These are phyloP conservation scores for Listronotus oregonensis DNA, from an alignment of 1,140 invertebrate species.

Conservation along the genomic window DNA sequence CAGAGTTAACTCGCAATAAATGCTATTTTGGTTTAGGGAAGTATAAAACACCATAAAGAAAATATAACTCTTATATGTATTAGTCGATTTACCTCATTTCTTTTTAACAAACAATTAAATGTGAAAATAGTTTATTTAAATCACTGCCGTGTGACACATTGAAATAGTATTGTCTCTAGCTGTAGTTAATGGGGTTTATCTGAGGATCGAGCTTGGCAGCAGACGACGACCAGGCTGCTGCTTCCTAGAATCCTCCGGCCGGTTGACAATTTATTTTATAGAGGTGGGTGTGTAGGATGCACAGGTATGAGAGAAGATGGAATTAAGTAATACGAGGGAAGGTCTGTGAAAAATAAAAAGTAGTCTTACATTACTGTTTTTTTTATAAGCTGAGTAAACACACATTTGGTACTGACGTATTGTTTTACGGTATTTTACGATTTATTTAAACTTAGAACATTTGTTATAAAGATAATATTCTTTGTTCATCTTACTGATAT, in stretches of 20 bases:
- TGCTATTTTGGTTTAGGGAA: no score
- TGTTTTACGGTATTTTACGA: no score
- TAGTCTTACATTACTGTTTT: no score
- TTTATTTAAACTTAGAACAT: no score
- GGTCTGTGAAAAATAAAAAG: neutral
- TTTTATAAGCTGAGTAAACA: no score
- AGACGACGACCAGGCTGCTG: slow-evolving; percentile 44
- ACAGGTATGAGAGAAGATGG: slow-evolving; percentile 44
- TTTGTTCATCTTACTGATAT: no score
- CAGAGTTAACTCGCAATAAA: no score
- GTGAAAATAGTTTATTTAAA: slow-evolving; percentile 34
- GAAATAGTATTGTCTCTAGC: slow-evolving; percentile 57
- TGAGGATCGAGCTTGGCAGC: slow-evolving; percentile 47
- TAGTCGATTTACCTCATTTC: no score
- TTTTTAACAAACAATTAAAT: slow-evolving; percentile 33
- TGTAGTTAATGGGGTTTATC: slow-evolving; percentile 57
- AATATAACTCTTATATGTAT: no score
- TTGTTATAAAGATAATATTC: no score
- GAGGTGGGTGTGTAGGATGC: slow-evolving; percentile 57
- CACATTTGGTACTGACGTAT: no score
- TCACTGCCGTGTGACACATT: slow-evolving; percentile 51
- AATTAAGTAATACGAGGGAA: slow-evolving; percentile 24
- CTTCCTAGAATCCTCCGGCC: slow-evolving; percentile 53
- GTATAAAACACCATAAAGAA: no score
- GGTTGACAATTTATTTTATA: slow-evolving; percentile 59